Percentiles rank a stretch among this genome's conserved stretches.
phyloP scores from a whole-genome alignment of 2,113 vertebrate species.

The Uropsilus gracilis region DNA sequence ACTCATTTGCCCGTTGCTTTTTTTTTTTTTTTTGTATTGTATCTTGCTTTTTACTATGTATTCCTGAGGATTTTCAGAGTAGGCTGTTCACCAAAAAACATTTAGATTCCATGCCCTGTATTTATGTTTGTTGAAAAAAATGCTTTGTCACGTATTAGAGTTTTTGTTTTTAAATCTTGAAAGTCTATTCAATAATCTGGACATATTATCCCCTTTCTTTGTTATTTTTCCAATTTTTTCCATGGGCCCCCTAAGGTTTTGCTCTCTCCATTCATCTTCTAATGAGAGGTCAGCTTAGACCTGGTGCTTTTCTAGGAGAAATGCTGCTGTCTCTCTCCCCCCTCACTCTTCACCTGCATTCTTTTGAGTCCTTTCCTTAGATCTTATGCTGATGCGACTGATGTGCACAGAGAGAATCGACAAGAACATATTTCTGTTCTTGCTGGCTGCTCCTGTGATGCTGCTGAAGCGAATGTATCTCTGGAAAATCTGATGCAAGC shows the following conservation, averaged over 20 bases:
- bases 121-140: background rate
- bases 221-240: background rate
- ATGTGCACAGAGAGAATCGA: background rate
- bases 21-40: background rate
- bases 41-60: slow-evolving; percentile 11
- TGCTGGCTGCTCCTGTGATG: background rate
- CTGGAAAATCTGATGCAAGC: background rate
- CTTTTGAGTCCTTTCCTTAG: slow-evolving; percentile 40
- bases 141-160: background rate
- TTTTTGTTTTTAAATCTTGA: slow-evolving; percentile 16
- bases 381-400: background rate
- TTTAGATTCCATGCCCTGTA: background rate
- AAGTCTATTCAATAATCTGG: background rate
- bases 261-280: background rate
- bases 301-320: background rate
- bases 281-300: slow-evolving; percentile 29
- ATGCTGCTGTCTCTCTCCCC: background rate
- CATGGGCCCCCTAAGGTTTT: background rate
- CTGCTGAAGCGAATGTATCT: background rate
- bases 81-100: background rate
- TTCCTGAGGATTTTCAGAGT: background rate
- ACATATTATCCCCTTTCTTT: background rate
- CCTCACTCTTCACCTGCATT: background rate
- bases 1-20: background rate
- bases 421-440: background rate